These are phyloP conservation scores for Aplochiton taeniatus DNA, from an alignment of 2,797 vertebrate species.

Conservation along the genomic window DNA sequence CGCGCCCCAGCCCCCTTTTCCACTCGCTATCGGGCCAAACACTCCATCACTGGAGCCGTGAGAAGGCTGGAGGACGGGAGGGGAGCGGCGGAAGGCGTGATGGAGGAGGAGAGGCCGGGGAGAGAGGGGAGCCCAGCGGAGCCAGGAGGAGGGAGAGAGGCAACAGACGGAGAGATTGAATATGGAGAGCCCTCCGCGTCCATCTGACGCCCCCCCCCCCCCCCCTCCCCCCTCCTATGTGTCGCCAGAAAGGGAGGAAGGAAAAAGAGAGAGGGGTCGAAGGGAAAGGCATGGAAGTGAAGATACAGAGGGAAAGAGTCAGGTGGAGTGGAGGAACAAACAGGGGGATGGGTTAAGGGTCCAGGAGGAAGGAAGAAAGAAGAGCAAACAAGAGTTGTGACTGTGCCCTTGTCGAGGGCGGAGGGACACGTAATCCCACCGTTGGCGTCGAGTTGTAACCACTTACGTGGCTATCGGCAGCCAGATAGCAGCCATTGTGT, in stretches of 20 bases:
- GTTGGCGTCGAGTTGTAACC: too few species aligned
- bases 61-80: slow-evolving; percentile 33
- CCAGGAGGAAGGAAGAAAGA: neutral
- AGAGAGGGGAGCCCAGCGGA: slow-evolving; percentile 8
- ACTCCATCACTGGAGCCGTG: neutral
- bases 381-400: neutral
- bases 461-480: too few species aligned
- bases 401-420: neutral
- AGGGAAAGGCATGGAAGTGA: slow-evolving; percentile 9
- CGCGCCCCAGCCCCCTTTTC: too few species aligned
- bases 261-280: slow-evolving; percentile 23
- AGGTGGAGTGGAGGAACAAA: neutral
- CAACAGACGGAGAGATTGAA: slow-evolving; percentile 59
- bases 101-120: slow-evolving; percentile 23
- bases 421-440: neutral
- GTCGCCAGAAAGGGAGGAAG: slow-evolving; percentile 32
- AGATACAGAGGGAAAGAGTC: neutral
- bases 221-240: slow-evolving; percentile 44
- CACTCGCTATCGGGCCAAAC: too few species aligned
- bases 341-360: slow-evolving; percentile 7
- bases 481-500: too few species aligned
- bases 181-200: slow-evolving; percentile 38
- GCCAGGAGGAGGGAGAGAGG: slow-evolving; percentile 24
- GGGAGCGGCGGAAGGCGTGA: slow-evolving; percentile 40
- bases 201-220: slow-evolving; percentile 41